Base-by-base conservation (phyloP, 2,797 vertebrate species). In the Chanos chanos region DNA sequence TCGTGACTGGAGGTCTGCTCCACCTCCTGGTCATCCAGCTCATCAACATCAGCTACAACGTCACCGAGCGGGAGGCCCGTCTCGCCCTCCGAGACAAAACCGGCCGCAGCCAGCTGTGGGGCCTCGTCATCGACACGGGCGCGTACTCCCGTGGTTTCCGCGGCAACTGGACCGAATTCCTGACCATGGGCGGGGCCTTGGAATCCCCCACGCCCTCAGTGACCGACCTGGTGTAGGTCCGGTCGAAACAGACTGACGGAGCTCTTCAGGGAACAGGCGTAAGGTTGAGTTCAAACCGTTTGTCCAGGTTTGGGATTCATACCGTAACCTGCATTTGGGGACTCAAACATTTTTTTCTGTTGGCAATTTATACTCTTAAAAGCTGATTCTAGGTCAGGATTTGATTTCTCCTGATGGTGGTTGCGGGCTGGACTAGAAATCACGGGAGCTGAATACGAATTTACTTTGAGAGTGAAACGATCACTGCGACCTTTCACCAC, bases 11-110 rank as follows among this genome's bases (percentile, higher is more conserved):
- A 0, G 93, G 92, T 13, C 85, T 97, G 78, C 89, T 94, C 52
- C 95, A 96, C 82, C 86, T 99, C 76, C 89, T 99, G 71, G 36
- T 92, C 7, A 85, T 94, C 61, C 97, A 99, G 86, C 72, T 95
- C 45, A 81, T 97, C 66, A 98, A 99, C 73, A 83, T 98, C 87
- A 97, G 95, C 85, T 91, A 89, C 85, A 98, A 99, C 0, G 89
- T 97, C 77, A 99, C 97, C 0, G 94, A 96, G 83, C 89, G 95
- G 0, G 96, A 98, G 83, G 93, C 91, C 1, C 90, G 94, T 19
- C 62, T 85, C 7, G 94, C 94, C 49, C 83, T 94, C 43, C 86
- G 92, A 21, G 90, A 95, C 70, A 93, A 89, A 81, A 88, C 81
- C 0, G 90, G 91, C 6, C 90, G 74, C 73, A 87, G 87, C 0